Evolutionary conservation across 2,113 vertebrate genomes (phyloP).

Genomic region (Hiodon tergisus): DNA sequence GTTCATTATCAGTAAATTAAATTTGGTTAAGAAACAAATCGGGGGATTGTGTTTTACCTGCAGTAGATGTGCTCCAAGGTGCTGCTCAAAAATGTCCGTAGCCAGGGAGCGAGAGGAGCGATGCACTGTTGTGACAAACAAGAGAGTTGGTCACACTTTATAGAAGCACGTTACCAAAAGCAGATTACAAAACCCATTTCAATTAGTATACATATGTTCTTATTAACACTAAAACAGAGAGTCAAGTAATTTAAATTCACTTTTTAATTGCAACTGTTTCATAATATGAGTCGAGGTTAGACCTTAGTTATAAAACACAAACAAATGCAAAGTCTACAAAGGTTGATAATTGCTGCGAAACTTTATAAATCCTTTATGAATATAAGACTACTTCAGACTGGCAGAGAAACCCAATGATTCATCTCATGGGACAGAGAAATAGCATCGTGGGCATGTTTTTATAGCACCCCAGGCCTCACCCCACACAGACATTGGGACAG

Average conservation of each 20-base stretch:
- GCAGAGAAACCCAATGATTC: no score
- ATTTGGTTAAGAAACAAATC: neutral
- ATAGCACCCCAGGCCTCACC: no score
- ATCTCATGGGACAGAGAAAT: no score
- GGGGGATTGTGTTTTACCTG: constrained; percentile 63
- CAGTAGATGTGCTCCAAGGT: constrained; percentile 80
- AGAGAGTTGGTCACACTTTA: constrained; percentile 21
- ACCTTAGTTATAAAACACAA: neutral
- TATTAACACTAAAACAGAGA: neutral
- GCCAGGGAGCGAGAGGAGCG: constrained; percentile 58
- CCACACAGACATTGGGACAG: no score
- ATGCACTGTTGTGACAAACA: constrained; percentile 50
- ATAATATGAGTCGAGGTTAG: neutral
- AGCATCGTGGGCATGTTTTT: no score
- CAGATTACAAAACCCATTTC: neutral
- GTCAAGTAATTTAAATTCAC: neutral
- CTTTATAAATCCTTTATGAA: neutral
- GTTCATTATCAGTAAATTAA: no score
- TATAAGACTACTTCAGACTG: neutral
- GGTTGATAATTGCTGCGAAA: no score
- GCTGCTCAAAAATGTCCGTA: constrained; percentile 79
- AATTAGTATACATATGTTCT: neutral
- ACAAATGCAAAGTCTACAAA: neutral
- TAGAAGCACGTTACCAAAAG: neutral
- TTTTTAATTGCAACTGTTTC: neutral